Conservation (phyloP, 1,140 invertebrate species). For the Nasonia giraulti region DNA sequence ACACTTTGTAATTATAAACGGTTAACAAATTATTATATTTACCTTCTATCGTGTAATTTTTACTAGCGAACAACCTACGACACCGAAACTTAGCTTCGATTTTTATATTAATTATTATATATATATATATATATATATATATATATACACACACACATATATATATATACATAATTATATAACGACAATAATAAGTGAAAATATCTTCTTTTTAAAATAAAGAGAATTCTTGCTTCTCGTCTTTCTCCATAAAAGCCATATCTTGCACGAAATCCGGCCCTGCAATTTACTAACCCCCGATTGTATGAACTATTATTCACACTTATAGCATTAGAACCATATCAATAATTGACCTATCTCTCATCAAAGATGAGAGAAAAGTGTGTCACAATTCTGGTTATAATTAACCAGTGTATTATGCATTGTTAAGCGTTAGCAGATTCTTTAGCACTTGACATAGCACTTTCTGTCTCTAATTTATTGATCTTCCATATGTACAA, state of each 20-base stretch:
- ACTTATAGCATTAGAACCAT: constrained; percentile 53
- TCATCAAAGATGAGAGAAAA: constrained; percentile 29
- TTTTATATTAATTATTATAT: constrained; percentile 49
- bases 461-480: constrained; percentile 48
- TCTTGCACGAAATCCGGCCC: constrained; percentile 47
- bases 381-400: constrained; percentile 36
- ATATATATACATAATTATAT: constrained; percentile 46
- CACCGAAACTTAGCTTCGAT: constrained; percentile 49
- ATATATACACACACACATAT: constrained; percentile 34
- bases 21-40: constrained; percentile 43
- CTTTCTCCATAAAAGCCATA: constrained; percentile 53
- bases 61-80: constrained; percentile 52
- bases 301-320: constrained; percentile 50
- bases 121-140: constrained; percentile 40
- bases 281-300: constrained; percentile 35
- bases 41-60: constrained; percentile 50
- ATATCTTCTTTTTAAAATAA: constrained; percentile 49
- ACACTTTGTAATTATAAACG: constrained; percentile 44
- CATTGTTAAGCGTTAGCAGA: constrained; percentile 47
- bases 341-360: constrained; percentile 49
- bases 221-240: constrained; percentile 52
- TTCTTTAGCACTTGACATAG: constrained; percentile 49
- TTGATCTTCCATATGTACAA: constrained; percentile 52
- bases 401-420: constrained; percentile 42
- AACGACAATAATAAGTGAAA: constrained; percentile 50